Evolutionary conservation across 2,113 vertebrate genomes (phyloP).

Genomic region (Narcine bancroftii): DNA sequence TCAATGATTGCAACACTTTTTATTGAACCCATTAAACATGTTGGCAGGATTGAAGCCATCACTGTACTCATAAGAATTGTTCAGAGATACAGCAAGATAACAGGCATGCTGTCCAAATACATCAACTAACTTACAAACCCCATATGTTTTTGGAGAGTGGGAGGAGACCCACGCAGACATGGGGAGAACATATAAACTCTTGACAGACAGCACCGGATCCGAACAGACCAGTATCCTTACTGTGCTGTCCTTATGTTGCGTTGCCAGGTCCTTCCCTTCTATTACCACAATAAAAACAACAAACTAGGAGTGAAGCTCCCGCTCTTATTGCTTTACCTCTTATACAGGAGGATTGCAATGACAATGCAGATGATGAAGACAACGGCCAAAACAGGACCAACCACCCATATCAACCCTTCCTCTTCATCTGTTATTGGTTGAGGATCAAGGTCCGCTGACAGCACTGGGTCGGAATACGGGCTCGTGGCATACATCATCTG

Average conservation of each 20-base stretch:
- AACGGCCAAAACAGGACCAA: slow-evolving; percentile 92
- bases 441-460: slow-evolving; percentile 87
- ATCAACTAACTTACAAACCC: too few relatives aligned
- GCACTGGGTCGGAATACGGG: slow-evolving; percentile 90
- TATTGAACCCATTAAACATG: not conserved
- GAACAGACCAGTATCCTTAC: too few relatives aligned
- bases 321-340: slow-evolving; percentile 68
- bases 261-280: not conserved
- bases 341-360: slow-evolving; percentile 96
- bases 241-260: too few relatives aligned
- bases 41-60: not conserved
- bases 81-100: too few relatives aligned
- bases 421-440: slow-evolving; percentile 97
- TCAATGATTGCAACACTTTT: not conserved
- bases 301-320: not conserved
- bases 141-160: too few relatives aligned
- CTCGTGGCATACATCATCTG: slow-evolving; percentile 96
- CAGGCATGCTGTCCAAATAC: too few relatives aligned
- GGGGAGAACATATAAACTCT: too few relatives aligned
- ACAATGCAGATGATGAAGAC: slow-evolving; percentile 99
- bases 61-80: too few relatives aligned
- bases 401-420: slow-evolving; percentile 96
- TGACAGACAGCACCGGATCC: too few relatives aligned
- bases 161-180: too few relatives aligned
- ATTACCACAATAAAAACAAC: not conserved